Base-by-base conservation (phyloP, 2,888 invertebrate genomes). In the Nomada ferruginata region DNA sequence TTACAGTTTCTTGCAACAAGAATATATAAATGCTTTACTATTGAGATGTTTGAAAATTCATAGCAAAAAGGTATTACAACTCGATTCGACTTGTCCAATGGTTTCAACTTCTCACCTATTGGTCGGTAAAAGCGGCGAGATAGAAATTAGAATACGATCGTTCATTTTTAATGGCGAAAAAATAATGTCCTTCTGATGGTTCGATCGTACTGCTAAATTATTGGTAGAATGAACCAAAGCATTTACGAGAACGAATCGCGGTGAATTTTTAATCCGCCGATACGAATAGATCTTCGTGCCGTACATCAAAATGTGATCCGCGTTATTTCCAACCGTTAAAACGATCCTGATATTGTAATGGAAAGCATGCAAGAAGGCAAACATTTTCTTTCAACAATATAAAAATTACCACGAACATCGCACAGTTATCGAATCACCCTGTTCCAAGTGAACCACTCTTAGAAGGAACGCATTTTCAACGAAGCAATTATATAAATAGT, bases 401-500 rank as follows among this genome's bases (percentile, higher is more conserved):
- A 63, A 53, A 42, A 42, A 44, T 23, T 55, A 26, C 18, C 29
- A 9, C 2, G 2, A 18, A 1, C 52, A 53, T 75, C 20, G n/a
- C 52, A 20, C 44, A n/a, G 50, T 47, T 47, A 15, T 47, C 47
- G 47, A 15, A 1, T 15, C 47, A 13, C 3, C 47, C 15, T 15
- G 47, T 47, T 15, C 47, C 47, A 47, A 47, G 47, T 3, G 47
- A 47, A 29, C 15, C 20, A 23, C 47, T 57, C 53, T 66, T 55
- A 4, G 26, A 11, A 53, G n/a, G 26, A 47, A 47, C 55, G 73
- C 55, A 65, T 66, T 73, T 73, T 66, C 47, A 57, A 57, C 65
- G 57, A 73, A 29, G 29, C 13, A 47, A 60, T 61, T 47, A 66
- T 60, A 65, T 23, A 76, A 66, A 66, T 66, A 47, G 47, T 13